A percentile compares a stretch with the other conserved stretches of the same genome.
Evolutionary conservation across 2,797 vertebrate species (phyloP).

Genomic region (Dicrostonyx torquatus): DNA sequence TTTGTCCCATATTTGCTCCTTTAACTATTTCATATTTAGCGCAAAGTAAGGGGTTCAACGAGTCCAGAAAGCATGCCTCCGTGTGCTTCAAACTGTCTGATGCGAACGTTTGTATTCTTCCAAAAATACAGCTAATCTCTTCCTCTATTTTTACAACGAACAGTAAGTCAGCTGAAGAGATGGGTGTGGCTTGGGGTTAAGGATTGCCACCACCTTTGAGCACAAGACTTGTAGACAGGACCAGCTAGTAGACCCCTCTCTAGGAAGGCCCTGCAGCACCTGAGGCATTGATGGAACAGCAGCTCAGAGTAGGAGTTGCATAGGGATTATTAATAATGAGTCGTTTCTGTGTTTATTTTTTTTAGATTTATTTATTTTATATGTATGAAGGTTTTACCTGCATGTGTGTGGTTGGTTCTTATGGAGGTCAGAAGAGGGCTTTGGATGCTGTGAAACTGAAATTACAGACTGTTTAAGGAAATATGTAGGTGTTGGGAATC

Average conservation of each 20-base stretch:
- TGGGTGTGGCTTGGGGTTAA: background rate
- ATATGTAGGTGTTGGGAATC: background rate
- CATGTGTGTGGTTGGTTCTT: background rate
- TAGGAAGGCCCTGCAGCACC: slow-evolving; percentile 95
- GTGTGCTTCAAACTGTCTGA: background rate
- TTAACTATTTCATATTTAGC: too few relatives aligned
- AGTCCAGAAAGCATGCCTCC: background rate
- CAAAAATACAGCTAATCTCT: background rate
- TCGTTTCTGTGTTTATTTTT: slow-evolving; percentile 90
- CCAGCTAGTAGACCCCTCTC: slow-evolving; percentile 87
- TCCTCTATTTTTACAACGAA: slow-evolving; percentile 7
- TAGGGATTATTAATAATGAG: slow-evolving; percentile 95
- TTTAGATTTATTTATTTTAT: background rate
- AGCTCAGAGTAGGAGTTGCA: slow-evolving; percentile 94
- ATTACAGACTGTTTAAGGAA: background rate
- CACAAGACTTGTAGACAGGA: background rate
- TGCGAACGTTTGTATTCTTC: slow-evolving; percentile 37
- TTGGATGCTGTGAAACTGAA: background rate
- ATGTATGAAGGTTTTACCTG: background rate
- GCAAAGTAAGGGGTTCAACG: background rate
- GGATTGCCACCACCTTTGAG: background rate
- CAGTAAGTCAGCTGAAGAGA: background rate
- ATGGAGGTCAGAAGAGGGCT: background rate
- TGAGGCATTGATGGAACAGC: slow-evolving; percentile 94
- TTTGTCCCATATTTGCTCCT: background rate